Base-by-base conservation (phyloP, 30 jellyfish, hydroid and myxozoan genomes). In the Hydractinia symbiolongicarpus region DNA sequence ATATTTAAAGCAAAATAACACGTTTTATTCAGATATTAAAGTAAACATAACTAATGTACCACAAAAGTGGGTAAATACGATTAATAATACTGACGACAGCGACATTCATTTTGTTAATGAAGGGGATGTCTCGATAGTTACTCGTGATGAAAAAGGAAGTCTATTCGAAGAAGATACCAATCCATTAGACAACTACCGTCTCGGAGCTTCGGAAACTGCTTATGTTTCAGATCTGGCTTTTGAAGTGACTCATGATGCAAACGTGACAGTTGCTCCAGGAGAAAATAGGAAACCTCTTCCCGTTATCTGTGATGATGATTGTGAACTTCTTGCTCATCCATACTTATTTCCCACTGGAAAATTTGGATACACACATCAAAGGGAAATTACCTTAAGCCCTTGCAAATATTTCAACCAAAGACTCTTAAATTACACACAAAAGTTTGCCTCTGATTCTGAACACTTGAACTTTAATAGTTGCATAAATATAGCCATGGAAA, bases 241-340 rank as follows among this genome's bases (percentile, higher is more conserved):
- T 16, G 79, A 70, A 21, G 7, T 77, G 16, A 60, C 20, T 9
- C 54, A 62, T 60, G 85, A 77, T 19, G 79, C 74, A 7, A 9
- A 19, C 40, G 79, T 77, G 9, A 60, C 79, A 5, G 60, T 77
- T 52, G 85, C 85, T 16, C 82, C 85, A 11, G 74, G 85, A 52
- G 55, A 77, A 57, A 19, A 52, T 19, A 55, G 60, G 9, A 54
- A 55, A 20, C 85, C 85, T 17, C 17, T 62, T 49, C 73, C 17
- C 52, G 16, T 77, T 10, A 70, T 57, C 9, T 20, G 79, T 60
- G 85, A 77, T 55, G 85, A 77, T 19, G 61, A 53, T 9, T 77
- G 85, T 4, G 85, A 77, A 62, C 55, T 52, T 21, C 85, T 77
- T 77, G 85, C 85, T 5, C 49, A 20, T 61, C 85, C 85, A 19